A percentile compares a stretch with the other conserved stretches of the same genome.
Evolutionary conservation across 2,113 vertebrate species (phyloP).

Genomic region (Passer montanus): DNA sequence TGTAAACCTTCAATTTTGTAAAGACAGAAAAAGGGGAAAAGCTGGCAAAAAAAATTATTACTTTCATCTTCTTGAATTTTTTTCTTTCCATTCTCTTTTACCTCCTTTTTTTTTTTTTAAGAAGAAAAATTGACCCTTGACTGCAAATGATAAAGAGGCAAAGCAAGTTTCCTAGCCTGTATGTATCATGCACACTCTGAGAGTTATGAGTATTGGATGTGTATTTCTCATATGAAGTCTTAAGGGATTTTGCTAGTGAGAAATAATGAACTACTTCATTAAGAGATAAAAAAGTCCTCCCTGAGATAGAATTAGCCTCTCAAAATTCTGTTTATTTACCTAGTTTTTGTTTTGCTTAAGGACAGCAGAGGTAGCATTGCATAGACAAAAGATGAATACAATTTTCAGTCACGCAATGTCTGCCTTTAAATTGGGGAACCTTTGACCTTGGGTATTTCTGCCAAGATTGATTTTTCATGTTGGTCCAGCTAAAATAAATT

Average conservation of each 20-base stretch:
- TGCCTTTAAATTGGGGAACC: not conserved
- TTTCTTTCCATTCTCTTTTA: not conserved
- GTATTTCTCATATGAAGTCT: not conserved
- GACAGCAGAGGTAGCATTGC: not conserved
- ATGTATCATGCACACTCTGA: not conserved
- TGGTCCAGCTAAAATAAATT: not conserved
- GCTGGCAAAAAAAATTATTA: not conserved
- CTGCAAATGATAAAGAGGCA: not conserved
- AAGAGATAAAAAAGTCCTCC: not conserved
- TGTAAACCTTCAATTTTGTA: not conserved
- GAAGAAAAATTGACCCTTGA: not conserved
- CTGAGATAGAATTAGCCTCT: not conserved
- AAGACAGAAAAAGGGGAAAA: not conserved
- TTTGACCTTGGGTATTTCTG: slow-evolving; percentile 5
- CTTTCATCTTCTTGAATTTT: not conserved
- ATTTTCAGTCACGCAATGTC: not conserved
- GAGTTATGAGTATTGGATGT: not conserved
- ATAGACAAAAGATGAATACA: not conserved
- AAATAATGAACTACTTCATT: not conserved
- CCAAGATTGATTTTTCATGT: slow-evolving; percentile 3
- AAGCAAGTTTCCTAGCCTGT: not conserved
- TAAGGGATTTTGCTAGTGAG: not conserved
- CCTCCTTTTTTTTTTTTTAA: not conserved
- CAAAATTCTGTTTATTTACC: not conserved
- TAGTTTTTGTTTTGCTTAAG: not conserved